Conservation (phyloP, 2,113 vertebrate genomes). For the Nothoprocta perdicaria region DNA sequence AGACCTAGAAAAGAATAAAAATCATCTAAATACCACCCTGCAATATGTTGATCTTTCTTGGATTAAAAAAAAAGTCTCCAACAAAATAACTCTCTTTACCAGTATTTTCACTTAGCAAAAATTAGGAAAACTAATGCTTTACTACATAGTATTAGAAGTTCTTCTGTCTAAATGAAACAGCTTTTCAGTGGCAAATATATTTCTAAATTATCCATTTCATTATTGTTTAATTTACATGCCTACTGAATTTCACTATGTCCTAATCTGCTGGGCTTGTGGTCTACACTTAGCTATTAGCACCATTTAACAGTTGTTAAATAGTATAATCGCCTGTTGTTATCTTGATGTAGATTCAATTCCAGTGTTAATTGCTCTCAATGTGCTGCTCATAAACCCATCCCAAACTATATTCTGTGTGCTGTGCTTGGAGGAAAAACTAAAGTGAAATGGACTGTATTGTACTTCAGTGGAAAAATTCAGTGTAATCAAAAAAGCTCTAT, state of each 20-base stretch:
- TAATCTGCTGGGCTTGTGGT: conserved; percentile 20
- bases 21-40: neutral
- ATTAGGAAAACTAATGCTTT: neutral
- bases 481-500: conserved; percentile 1
- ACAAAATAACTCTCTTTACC: neutral
- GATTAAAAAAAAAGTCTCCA: neutral
- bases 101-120: neutral
- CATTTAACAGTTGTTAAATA: conserved; percentile 62
- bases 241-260: neutral
- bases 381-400: conserved; percentile 25
- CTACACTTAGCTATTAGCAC: conserved; percentile 28
- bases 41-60: neutral
- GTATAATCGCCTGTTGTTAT: conserved; percentile 39
- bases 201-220: conserved; percentile 32
- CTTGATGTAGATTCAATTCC: conserved; percentile 12
- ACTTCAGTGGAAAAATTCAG: conserved; percentile 17
- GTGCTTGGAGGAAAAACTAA: neutral
- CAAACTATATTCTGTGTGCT: neutral
- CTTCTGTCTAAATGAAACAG: conserved; percentile 27
- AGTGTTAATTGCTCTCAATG: conserved; percentile 43
- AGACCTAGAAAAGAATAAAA: neutral
- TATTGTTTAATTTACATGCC: conserved; percentile 16
- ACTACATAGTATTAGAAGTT: neutral
- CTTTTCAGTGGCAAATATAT: neutral
- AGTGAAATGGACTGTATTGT: conserved; percentile 5